Conservation (phyloP, 2,888 invertebrate genomes). For the Perizoma affinitatum region DNA sequence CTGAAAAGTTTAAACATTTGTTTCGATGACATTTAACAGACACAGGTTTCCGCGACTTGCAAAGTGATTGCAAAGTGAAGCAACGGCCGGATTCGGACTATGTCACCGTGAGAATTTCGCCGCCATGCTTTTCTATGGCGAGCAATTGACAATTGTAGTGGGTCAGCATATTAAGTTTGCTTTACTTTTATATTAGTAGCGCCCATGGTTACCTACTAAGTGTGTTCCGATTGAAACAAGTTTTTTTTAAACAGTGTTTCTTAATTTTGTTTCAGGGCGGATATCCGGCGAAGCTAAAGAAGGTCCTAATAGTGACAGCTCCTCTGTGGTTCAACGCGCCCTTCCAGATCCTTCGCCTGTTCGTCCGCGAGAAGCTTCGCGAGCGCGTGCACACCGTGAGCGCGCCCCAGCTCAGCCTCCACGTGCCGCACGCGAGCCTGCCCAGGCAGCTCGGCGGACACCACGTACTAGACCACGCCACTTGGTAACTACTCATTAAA, state of each 20-base stretch:
- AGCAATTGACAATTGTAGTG: too few relatives aligned
- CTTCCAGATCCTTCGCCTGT: constrained; percentile 96
- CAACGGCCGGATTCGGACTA: too few relatives aligned
- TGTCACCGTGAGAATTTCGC: too few relatives aligned
- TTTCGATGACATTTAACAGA: too few relatives aligned
- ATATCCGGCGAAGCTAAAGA: constrained; percentile 98
- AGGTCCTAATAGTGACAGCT: constrained; percentile 98
- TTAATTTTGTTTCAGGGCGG: constrained; percentile 89
- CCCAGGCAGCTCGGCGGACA: constrained; percentile 95
- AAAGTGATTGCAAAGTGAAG: too few relatives aligned
- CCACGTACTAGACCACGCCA: constrained; percentile 93
- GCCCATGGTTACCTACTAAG: too few relatives aligned
- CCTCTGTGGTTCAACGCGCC: constrained; percentile 99
- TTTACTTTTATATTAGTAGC: too few relatives aligned
- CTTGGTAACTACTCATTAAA: constrained; percentile 91
- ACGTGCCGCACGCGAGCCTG: constrained; percentile 95
- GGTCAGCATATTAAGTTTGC: too few relatives aligned
- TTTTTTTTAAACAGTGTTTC: neutral
- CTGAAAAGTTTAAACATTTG: too few relatives aligned
- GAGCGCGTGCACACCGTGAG: constrained; percentile 98
- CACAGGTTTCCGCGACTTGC: too few relatives aligned
- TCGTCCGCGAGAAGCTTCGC: constrained; percentile 97
- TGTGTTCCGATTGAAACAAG: too few relatives aligned
- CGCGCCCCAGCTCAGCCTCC: constrained; percentile 93
- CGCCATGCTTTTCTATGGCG: too few relatives aligned